phyloP scores from a whole-genome alignment of 2,113 vertebrate genomes.

The Murina feae region DNA sequence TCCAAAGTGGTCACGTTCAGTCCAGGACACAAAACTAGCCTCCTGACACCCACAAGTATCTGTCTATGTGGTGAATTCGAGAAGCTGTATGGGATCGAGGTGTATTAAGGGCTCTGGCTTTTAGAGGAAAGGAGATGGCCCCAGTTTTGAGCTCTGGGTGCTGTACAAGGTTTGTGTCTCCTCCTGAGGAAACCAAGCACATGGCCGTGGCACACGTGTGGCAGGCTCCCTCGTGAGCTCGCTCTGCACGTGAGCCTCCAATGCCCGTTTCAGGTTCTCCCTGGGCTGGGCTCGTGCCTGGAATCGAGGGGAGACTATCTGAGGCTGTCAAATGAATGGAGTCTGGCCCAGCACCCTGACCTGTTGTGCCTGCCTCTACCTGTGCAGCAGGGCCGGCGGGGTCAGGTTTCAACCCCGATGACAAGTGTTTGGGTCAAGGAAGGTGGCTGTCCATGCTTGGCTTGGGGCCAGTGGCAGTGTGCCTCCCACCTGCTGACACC shows the following conservation, averaged over 20 bases:
- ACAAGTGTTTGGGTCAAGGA: background rate
- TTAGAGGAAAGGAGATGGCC: background rate
- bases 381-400: background rate
- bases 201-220: fast-evolving
- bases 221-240: background rate
- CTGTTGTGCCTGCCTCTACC: slow-evolving; percentile 5
- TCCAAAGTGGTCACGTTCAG: background rate
- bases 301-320: slow-evolving; percentile 2
- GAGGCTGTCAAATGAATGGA: background rate
- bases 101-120: background rate
- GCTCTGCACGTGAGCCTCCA: background rate
- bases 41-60: background rate
- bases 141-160: background rate
- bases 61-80: background rate
- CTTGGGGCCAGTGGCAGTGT: background rate
- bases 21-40: background rate
- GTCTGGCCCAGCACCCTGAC: background rate
- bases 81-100: background rate
- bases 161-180: background rate
- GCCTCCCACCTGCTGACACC: slow-evolving; percentile 45
- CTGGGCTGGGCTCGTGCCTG: slow-evolving; percentile 33
- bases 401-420: slow-evolving; percentile 56
- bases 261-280: slow-evolving; percentile 19
- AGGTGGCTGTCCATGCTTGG: background rate
- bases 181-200: background rate